Base-by-base conservation (phyloP, 2,113 vertebrate genomes). In the Alethe diademata region DNA sequence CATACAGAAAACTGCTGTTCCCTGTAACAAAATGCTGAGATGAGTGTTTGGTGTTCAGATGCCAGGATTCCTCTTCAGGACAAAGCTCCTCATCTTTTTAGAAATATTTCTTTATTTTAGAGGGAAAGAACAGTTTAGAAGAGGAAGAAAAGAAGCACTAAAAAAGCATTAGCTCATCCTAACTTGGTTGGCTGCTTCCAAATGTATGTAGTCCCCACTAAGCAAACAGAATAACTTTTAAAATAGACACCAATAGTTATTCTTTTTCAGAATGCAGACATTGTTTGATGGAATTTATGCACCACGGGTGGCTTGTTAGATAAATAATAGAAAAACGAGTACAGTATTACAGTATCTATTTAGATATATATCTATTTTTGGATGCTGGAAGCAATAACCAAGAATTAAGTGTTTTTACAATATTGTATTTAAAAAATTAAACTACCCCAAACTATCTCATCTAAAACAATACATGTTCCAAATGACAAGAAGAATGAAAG, bases 321-420 rank as follows among this genome's bases (percentile, higher is more conserved):
- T 56, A 86, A 86, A 80, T 74, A 86, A 71, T 6, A 92, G 71
- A 54, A 93, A 96, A 93, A 65, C 26, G 74, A 94, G 33, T 74
- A 74, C 14, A 64, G 33, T 19, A 53, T 61, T 82, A n/a, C 47
- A 70, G 25, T 33, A 38, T 47, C 71, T 61, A 56, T 51, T 91
- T 71, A 57, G n/a, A 87, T 45, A 45, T 45, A 19, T 45, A 45
- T 20, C 18, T 88, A 74, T 64, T 86, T 88, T 38, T 28, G 50
- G 36, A 78, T 64, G 54, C 43, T 74, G 54, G 88, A 92, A 79
- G n/a, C 17, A 90, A 50, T 50, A 47, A 70, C 7, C 11, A 64
- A 51, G 38, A 78, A 61, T 66, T 40, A 73, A 47, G 12, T 54
- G 24, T 9, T 86, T 90, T 79, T 67, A 22, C 13, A 90, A 20